Conservation (phyloP, 2,113 vertebrate species). For the Andinoacara biseriatus region DNA sequence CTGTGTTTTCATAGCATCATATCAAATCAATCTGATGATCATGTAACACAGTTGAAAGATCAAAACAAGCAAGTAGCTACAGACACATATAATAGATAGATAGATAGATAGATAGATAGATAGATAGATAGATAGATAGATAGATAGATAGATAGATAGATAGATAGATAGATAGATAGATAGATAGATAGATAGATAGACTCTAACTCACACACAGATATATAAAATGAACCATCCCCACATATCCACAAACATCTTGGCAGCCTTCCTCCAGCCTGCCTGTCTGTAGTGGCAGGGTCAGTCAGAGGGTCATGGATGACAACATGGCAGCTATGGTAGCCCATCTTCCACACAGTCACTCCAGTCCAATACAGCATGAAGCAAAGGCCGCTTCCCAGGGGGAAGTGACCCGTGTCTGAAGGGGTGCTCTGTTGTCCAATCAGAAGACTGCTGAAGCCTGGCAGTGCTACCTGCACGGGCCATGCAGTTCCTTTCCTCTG, state of each 20-base stretch:
- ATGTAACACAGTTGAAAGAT: background rate
- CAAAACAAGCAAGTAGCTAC: background rate
- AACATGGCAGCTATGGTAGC: slow-evolving; percentile 69
- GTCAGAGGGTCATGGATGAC: slow-evolving; percentile 66
- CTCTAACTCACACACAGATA: background rate
- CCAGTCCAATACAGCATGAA: slow-evolving; percentile 40
- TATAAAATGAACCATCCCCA: background rate
- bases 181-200: background rate
- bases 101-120: background rate
- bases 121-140: background rate
- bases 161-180: background rate
- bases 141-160: background rate
- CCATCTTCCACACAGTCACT: slow-evolving; percentile 39
- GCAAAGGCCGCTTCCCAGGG: slow-evolving; percentile 51
- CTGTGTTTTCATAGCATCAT: background rate
- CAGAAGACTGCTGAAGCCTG: slow-evolving; percentile 69
- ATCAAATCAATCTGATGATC: background rate
- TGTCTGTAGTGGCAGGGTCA: slow-evolving; percentile 67
- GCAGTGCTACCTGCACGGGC: slow-evolving; percentile 55
- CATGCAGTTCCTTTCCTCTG: slow-evolving; percentile 48
- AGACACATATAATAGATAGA: background rate
- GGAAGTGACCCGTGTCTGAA: slow-evolving; percentile 80
- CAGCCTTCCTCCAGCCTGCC: slow-evolving; percentile 41
- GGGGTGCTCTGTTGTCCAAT: slow-evolving; percentile 72
- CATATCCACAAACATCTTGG: slow-evolving; percentile 38